Evolutionary conservation across 2,888 invertebrate genomes (phyloP).

Genomic region (Pycnomerus fuliginosus): DNA sequence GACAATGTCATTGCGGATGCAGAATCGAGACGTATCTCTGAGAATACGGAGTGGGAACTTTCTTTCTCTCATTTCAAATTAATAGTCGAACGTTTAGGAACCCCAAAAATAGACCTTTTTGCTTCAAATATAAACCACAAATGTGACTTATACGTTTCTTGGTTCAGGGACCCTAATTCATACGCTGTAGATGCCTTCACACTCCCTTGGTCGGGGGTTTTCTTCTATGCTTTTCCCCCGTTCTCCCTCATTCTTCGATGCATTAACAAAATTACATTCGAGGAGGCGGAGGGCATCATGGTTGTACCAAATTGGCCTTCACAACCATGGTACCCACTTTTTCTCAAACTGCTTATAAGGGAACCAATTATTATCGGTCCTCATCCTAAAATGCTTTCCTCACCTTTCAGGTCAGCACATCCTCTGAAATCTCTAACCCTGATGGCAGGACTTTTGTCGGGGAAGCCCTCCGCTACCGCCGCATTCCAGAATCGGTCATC

Average conservation of each 20-base stretch:
- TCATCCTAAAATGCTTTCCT: too few species aligned
- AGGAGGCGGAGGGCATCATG: constrained; percentile 1
- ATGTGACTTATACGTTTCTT: constrained; percentile 1
- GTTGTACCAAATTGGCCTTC: constrained; percentile 5
- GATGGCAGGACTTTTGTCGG: too few species aligned
- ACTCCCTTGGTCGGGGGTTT: neutral
- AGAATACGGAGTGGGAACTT: constrained; percentile 17
- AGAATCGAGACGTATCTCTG: constrained; percentile 7
- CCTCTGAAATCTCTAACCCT: too few species aligned
- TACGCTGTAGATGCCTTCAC: constrained; percentile 6
- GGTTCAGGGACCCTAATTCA: constrained; percentile 1
- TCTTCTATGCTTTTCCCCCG: constrained; percentile 5
- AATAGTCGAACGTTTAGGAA: constrained; percentile 1
- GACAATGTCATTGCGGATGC: constrained; percentile 2
- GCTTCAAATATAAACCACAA: constrained; percentile 3
- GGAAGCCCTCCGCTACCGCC: too few species aligned
- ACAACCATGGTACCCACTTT: constrained; percentile 3
- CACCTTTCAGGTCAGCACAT: too few species aligned
- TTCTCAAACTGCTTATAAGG: neutral
- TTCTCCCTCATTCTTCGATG: neutral
- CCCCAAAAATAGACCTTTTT: constrained; percentile 12
- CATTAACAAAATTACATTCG: constrained; percentile 1
- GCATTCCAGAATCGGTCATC: too few species aligned
- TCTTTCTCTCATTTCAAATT: constrained; percentile 3
- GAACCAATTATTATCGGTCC: too few species aligned